Conservation (phyloP, 2,113 vertebrate species). For the Callocephalon fimbriatum region DNA sequence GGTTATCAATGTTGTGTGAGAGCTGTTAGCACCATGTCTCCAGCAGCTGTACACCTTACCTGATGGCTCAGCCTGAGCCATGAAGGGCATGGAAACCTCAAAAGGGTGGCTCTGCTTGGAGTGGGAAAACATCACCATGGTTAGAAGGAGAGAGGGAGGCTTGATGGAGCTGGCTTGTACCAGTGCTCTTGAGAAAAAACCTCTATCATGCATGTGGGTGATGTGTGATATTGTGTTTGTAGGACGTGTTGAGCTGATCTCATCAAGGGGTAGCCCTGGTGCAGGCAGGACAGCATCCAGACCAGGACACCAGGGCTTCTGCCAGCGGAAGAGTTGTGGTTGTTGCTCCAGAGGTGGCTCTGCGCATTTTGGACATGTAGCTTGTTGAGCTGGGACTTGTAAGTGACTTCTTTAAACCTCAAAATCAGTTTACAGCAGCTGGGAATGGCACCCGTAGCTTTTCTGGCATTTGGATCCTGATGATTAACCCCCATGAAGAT, state of each 20-base stretch:
- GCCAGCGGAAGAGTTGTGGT: neutral
- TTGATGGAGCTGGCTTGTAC: neutral
- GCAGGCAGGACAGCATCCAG: fast-evolving
- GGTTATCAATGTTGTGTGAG: neutral
- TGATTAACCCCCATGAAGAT: fast-evolving
- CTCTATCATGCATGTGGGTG: fast-evolving
- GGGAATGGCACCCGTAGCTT: fast-evolving
- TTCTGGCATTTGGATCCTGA: neutral
- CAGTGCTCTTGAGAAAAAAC: neutral
- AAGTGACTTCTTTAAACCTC: neutral
- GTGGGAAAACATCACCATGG: fast-evolving
- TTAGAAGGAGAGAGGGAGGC: neutral
- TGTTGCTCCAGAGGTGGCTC: neutral
- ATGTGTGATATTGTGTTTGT: neutral
- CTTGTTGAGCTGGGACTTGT: neutral
- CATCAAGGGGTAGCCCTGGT: fast-evolving
- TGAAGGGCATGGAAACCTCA: neutral
- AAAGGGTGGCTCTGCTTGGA: neutral
- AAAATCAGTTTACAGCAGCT: neutral
- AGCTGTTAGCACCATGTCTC: conserved; percentile 3
- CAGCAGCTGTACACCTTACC: neutral
- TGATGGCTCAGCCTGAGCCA: neutral
- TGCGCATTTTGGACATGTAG: neutral
- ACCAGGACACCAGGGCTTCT: fast-evolving
- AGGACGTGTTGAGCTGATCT: fast-evolving